Evolutionary conservation across 1,140 invertebrate species (phyloP).

Genomic region (Drosophila nasuta): DNA sequence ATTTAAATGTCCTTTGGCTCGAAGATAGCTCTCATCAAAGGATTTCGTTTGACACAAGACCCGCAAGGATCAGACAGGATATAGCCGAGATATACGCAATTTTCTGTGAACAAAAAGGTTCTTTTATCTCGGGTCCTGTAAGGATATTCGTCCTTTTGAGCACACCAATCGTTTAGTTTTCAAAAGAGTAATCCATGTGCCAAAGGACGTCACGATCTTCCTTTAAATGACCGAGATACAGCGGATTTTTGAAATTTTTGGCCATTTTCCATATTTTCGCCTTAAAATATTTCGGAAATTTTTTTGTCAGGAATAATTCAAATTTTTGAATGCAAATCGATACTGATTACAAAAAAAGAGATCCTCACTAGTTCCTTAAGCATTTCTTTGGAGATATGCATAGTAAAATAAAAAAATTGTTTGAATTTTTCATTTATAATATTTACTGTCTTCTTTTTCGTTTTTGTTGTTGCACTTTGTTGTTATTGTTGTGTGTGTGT

Average conservation of each 20-base stretch:
- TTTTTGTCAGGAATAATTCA: background rate
- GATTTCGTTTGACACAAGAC: background rate
- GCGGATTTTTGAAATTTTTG: background rate
- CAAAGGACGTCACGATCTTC: background rate
- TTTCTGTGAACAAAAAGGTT: background rate
- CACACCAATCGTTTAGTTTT: background rate
- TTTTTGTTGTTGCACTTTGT: conserved; percentile 34
- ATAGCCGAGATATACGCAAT: background rate
- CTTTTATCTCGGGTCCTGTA: background rate
- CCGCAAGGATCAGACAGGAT: background rate
- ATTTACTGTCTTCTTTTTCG: conserved; percentile 23
- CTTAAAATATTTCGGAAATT: background rate
- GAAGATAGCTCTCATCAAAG: background rate
- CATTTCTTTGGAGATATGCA: too few species aligned
- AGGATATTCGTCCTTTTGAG: conserved; percentile 1
- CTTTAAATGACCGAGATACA: background rate
- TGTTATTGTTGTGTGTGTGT: background rate
- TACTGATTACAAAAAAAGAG: background rate
- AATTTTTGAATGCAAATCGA: conserved; percentile 1
- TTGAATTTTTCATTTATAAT: background rate
- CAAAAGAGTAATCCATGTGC: background rate
- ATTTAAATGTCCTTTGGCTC: background rate
- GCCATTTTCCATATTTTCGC: background rate
- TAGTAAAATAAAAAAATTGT: too few species aligned
- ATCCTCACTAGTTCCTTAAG: background rate